phyloP scores from a whole-genome alignment of 2,888 invertebrate genomes.

The Erebia palarica region DNA sequence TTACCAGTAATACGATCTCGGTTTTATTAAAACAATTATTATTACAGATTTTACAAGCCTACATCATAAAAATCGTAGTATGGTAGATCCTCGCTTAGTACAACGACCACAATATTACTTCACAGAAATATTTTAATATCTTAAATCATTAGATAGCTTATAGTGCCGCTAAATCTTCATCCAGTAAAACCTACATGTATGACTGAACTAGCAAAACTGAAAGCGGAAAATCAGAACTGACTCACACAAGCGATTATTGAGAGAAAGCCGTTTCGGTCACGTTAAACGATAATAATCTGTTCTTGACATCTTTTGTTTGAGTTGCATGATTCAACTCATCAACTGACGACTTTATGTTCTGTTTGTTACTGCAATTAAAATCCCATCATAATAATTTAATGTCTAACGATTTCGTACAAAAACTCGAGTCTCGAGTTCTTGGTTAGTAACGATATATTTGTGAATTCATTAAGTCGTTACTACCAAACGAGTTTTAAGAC shows the following conservation, averaged over 20 bases:
- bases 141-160: too few relatives aligned
- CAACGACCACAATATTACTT: too few relatives aligned
- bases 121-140: too few relatives aligned
- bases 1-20: neutral
- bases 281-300: neutral
- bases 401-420: neutral
- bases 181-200: neutral
- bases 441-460: neutral
- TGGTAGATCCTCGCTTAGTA: too few relatives aligned
- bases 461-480: neutral
- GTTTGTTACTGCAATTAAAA: conserved; percentile 1
- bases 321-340: conserved; percentile 2
- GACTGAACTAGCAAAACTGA: neutral
- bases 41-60: too few relatives aligned
- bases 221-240: neutral
- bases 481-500: neutral
- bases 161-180: neutral
- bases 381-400: neutral
- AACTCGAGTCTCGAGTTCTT: neutral
- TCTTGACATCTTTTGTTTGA: neutral
- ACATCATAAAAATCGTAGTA: too few relatives aligned
- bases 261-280: conserved; percentile 23
- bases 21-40: neutral
- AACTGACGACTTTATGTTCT: neutral
- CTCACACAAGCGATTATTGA: conserved; percentile 12